Conservation (phyloP, 2,797 vertebrate genomes). For the Decapterus maruadsi region DNA sequence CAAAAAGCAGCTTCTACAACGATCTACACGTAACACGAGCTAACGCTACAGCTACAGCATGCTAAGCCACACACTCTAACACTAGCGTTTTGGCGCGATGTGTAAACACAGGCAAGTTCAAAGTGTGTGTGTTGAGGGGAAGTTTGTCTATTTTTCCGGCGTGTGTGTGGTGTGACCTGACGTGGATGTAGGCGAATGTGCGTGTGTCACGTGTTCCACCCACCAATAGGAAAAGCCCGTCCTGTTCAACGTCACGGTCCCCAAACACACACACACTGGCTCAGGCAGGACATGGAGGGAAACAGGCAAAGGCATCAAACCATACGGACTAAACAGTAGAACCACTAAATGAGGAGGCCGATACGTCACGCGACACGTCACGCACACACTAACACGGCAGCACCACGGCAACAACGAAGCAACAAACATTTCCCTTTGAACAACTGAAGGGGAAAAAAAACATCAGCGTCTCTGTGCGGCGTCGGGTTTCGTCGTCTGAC, state of each 20-base stretch:
- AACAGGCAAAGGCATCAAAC: slow-evolving; percentile 38
- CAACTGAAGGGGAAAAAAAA: slow-evolving; percentile 27
- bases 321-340: slow-evolving; percentile 36
- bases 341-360: slow-evolving; percentile 52
- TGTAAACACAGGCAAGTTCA: slow-evolving; percentile 12
- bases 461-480: slow-evolving; percentile 38
- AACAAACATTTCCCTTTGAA: slow-evolving; percentile 60
- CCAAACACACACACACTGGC: slow-evolving; percentile 25
- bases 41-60: slow-evolving; percentile 44
- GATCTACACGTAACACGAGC: slow-evolving; percentile 40
- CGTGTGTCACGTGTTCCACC: slow-evolving; percentile 52
- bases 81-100: slow-evolving; percentile 28
- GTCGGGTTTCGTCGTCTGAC: slow-evolving; percentile 38
- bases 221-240: slow-evolving; percentile 19
- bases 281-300: slow-evolving; percentile 17
- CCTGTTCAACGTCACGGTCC: slow-evolving; percentile 28
- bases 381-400: slow-evolving; percentile 73
- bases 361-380: slow-evolving; percentile 68
- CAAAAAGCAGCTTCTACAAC: slow-evolving; percentile 50
- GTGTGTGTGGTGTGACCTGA: slow-evolving; percentile 13
- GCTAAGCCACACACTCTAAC: slow-evolving; percentile 52
- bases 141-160: background rate
- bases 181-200: slow-evolving; percentile 26
- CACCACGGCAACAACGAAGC: slow-evolving; percentile 67
- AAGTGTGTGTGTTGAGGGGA: background rate